Evolutionary conservation across 2,113 vertebrate genomes (phyloP).

Genomic region (Dipodomys stephensi): DNA sequence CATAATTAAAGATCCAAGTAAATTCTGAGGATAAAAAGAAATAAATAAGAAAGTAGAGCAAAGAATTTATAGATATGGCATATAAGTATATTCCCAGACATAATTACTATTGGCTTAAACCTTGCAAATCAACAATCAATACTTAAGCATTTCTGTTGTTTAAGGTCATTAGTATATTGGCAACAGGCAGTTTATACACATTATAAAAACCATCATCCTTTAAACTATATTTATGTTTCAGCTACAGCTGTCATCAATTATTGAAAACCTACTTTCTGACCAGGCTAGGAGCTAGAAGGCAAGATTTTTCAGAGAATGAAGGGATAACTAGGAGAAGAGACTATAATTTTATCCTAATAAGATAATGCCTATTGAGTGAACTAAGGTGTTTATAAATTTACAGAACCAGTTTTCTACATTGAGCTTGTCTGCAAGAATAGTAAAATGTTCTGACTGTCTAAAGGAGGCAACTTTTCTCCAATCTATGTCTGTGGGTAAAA

Average conservation of each 20-base stretch:
- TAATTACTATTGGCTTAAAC: slow-evolving; percentile 52
- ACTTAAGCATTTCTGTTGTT: slow-evolving; percentile 57
- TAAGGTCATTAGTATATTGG: slow-evolving; percentile 57
- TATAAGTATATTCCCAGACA: slow-evolving; percentile 37
- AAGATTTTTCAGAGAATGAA: slow-evolving; percentile 37
- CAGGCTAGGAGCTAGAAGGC: slow-evolving; percentile 28
- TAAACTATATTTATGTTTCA: slow-evolving; percentile 72
- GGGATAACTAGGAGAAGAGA: not conserved
- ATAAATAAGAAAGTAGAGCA: slow-evolving; percentile 40
- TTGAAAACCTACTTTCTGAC: slow-evolving; percentile 64
- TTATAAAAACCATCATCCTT: slow-evolving; percentile 64
- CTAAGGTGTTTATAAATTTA: not conserved
- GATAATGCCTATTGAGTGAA: slow-evolving; percentile 13
- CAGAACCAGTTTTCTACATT: slow-evolving; percentile 59
- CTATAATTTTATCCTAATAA: slow-evolving; percentile 21
- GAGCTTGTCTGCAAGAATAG: slow-evolving; percentile 43
- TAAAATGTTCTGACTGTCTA: slow-evolving; percentile 71
- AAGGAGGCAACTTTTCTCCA: slow-evolving; percentile 62
- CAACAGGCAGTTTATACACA: slow-evolving; percentile 65
- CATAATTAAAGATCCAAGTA: slow-evolving; percentile 16
- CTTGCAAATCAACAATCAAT: slow-evolving; percentile 74
- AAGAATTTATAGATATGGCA: slow-evolving; percentile 27
- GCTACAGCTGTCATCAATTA: slow-evolving; percentile 70
- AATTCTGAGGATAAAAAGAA: slow-evolving; percentile 56
- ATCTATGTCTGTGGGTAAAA: slow-evolving; percentile 79